These are phyloP conservation scores for Ascidia mentula DNA, from an alignment of 23 tunicate genomes.

Conservation along the genomic window DNA sequence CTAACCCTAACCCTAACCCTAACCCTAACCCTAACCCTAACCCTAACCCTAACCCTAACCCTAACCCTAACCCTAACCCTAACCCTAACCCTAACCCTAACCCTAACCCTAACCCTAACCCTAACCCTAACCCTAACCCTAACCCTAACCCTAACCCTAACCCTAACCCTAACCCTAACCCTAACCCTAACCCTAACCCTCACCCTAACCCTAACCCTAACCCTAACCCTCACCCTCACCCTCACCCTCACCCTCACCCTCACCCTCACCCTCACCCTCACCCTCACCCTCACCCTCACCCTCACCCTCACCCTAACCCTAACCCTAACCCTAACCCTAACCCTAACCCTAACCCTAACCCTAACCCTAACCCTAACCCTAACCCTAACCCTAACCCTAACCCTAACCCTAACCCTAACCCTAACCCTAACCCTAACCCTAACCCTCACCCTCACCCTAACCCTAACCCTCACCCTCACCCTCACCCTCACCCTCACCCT, in stretches of 20 bases:
- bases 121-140: constrained; percentile 2
- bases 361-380: no score
- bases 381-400: no score
- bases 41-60: constrained; percentile 3
- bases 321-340: no score
- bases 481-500: no score
- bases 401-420: no score
- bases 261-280: no score
- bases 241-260: not conserved
- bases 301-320: no score
- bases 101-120: constrained; percentile 3
- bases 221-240: not conserved
- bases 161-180: constrained; percentile 3
- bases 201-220: not conserved
- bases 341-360: no score
- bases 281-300: no score
- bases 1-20: constrained; percentile 2
- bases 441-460: no score
- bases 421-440: no score
- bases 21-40: constrained; percentile 1
- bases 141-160: constrained; percentile 1
- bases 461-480: no score
- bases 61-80: constrained; percentile 2
- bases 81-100: constrained; percentile 1
- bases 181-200: constrained; percentile 2